These are phyloP conservation scores for Toxotes lorentzi DNA, from an alignment of 2,797 vertebrate species.

Conservation along the genomic window DNA sequence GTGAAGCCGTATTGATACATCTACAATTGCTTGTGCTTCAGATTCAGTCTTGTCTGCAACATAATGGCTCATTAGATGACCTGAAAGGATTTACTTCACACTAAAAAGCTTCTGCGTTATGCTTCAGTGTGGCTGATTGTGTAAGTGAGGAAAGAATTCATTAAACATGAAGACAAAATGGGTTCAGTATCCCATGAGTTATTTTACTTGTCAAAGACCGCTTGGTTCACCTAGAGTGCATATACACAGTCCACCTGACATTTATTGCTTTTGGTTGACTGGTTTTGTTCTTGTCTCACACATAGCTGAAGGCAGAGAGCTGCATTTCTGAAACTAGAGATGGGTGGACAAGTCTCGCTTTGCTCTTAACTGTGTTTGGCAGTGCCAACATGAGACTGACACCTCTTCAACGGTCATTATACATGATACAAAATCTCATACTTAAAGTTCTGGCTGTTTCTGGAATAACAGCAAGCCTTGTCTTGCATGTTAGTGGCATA, in stretches of 20 bases:
- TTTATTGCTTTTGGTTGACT: slow-evolving; percentile 27
- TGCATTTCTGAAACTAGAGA: slow-evolving; percentile 37
- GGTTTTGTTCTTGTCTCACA: slow-evolving; percentile 11
- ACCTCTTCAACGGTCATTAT: not conserved
- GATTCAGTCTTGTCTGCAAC: slow-evolving; percentile 42
- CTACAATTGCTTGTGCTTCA: slow-evolving; percentile 60
- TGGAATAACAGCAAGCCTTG: not conserved
- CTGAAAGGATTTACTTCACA: slow-evolving; percentile 67
- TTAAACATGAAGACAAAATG: slow-evolving; percentile 70
- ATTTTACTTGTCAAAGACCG: not conserved
- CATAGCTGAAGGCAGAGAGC: not conserved
- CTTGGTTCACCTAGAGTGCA: slow-evolving; percentile 41
- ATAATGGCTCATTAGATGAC: slow-evolving; percentile 33
- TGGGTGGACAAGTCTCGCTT: slow-evolving; percentile 31
- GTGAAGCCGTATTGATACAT: slow-evolving; percentile 50
- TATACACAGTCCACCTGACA: not conserved
- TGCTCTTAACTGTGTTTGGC: not conserved
- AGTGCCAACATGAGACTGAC: not conserved
- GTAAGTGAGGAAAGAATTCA: slow-evolving; percentile 73
- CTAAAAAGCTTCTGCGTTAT: slow-evolving; percentile 67
- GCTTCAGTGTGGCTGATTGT: slow-evolving; percentile 57
- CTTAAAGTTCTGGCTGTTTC: not conserved
- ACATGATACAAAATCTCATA: not conserved
- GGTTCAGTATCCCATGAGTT: slow-evolving; percentile 35
- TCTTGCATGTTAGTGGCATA: not conserved